Conservation (phyloP, 2,888 invertebrate genomes). For the Dolomedes plantarius region DNA sequence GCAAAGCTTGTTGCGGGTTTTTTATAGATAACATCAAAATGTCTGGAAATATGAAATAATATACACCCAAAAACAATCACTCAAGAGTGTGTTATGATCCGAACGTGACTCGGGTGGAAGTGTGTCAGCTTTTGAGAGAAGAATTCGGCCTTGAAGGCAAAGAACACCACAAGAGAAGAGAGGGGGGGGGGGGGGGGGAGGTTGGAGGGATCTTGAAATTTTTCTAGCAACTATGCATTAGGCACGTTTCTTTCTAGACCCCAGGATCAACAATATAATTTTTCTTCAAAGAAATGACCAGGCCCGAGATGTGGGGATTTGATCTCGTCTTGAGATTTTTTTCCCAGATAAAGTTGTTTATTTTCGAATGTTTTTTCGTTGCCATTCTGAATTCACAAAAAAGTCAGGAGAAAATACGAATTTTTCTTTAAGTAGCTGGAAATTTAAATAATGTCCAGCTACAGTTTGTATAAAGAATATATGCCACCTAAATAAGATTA, state of each 20-base stretch:
- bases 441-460: too few relatives aligned
- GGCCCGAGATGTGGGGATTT: background rate
- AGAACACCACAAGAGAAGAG: background rate
- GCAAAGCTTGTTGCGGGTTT: background rate
- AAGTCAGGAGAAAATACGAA: too few relatives aligned
- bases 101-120: background rate
- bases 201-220: background rate
- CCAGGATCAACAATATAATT: background rate
- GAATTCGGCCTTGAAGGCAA: constrained; percentile 46
- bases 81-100: background rate
- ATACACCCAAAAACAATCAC: background rate
- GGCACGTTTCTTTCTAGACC: background rate
- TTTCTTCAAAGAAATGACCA: background rate
- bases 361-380: background rate
- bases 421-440: too few relatives aligned
- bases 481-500: too few relatives aligned
- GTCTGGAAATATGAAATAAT: background rate
- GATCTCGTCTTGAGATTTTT: background rate
- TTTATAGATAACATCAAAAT: background rate
- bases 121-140: background rate
- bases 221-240: background rate
- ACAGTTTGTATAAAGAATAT: too few relatives aligned
- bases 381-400: background rate
- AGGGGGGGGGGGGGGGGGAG: background rate
- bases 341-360: background rate